Base-by-base conservation (phyloP, 1,140 invertebrate species). In the Conus betulinus region DNA sequence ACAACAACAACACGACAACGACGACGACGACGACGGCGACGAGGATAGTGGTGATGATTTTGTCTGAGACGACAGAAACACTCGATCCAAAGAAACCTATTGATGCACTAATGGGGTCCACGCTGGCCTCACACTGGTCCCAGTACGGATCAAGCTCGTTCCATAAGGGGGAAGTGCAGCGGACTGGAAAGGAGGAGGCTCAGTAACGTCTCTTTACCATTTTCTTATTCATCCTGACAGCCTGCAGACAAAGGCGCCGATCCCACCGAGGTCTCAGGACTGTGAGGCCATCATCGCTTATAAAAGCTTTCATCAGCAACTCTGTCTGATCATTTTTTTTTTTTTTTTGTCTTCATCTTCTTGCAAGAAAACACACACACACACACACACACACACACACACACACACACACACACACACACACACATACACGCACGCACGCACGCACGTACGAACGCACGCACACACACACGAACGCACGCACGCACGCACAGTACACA, bases 341-440 rank as follows among this genome's bases (percentile, higher is more conserved):
- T 3, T 39, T 39, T 39, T 39, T 0, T 39, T 39, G 39, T 39
- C 39, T 39, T 39, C 39, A 3, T 3, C 39, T 39, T 39, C 39
- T 39, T 39, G 39, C 39, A 39, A 39, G 39, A 39, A 51, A 20
- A 81, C 78, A 51, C 27, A 52, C 78, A 81, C 6, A 6, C 78
- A 52, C 78, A 5, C 78, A 81, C 78, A 52, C n/a, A 23, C 78
- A 52, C 78, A 52, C 39, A 5, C 78, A 52, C 78, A 51, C 78
- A 81, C 78, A 27, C 78, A 52, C 78, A 27, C 78, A 52, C 78
- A 27, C 78, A 52, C 78, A 11, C 78, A 81, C 78, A 11, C 78
- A 52, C 78, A 11, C 78, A 81, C 78, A n/a, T n/a, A n/a, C n/a
- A 81, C 78, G 78, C 78, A 52, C 78, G 78, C 78, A 81, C 78